A percentile compares a stretch with the other conserved stretches of the same genome.
phyloP scores from a whole-genome alignment of 2,113 vertebrate species.

The Pituophis catenifer region DNA sequence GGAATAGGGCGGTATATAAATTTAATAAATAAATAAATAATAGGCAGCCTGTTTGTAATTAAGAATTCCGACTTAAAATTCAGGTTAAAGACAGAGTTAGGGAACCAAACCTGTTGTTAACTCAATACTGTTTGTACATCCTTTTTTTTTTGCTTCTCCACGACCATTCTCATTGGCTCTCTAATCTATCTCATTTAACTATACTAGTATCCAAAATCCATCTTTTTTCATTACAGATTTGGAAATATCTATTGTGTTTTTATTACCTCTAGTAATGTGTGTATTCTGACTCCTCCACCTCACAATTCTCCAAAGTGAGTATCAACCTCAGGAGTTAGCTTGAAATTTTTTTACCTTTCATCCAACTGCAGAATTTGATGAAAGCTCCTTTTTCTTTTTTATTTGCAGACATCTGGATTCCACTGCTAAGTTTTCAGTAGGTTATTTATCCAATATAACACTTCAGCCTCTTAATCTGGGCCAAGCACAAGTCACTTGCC shows the following conservation, averaged over 20 bases:
- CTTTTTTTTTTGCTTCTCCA: background rate
- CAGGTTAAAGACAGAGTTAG: background rate
- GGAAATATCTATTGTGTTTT: constrained; percentile 71
- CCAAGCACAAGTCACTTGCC: constrained; percentile 61
- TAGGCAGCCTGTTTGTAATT: background rate
- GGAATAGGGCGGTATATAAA: no score
- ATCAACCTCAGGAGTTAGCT: background rate
- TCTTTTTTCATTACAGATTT: constrained; percentile 49
- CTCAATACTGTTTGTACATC: background rate
- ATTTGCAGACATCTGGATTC: constrained; percentile 46
- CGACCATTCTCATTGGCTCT: background rate
- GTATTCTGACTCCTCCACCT: constrained; percentile 42
- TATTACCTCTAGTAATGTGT: constrained; percentile 67
- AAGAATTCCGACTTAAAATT: background rate
- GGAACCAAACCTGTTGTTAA: background rate
- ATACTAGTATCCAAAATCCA: background rate
- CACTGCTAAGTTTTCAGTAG: constrained; percentile 30
- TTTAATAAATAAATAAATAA: no score
- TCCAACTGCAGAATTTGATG: background rate
- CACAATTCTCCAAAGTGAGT: constrained; percentile 43
- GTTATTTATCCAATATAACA: constrained; percentile 59
- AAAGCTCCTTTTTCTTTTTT: background rate
- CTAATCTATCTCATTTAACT: background rate
- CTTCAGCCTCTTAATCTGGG: constrained; percentile 16
- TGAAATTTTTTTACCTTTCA: background rate